Conservation (phyloP, 2,888 invertebrate genomes). For the Orthosia gracilis region DNA sequence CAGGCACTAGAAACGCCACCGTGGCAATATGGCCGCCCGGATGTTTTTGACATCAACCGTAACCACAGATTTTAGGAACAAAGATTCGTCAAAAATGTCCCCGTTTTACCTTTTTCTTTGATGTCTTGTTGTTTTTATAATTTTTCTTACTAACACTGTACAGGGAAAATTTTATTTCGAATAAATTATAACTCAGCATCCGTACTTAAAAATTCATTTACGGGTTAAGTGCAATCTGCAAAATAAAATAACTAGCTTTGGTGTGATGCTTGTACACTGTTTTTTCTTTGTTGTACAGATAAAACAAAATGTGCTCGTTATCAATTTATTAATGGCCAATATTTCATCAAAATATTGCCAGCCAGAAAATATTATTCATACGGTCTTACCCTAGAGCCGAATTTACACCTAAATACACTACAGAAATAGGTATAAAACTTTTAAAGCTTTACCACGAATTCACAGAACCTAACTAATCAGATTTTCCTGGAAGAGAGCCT, state of each 20-base stretch:
- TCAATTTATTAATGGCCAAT: conserved; percentile 27
- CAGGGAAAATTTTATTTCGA: conserved; percentile 15
- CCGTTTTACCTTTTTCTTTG: conserved; percentile 54
- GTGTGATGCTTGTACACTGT: not conserved
- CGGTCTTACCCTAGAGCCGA: too few species aligned
- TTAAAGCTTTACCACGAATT: too few species aligned
- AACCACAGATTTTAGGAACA: conserved; percentile 34
- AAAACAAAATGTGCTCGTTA: conserved; percentile 4
- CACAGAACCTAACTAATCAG: not conserved
- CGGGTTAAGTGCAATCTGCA: not conserved
- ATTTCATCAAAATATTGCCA: conserved; percentile 24
- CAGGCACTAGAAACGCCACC: conserved; percentile 58
- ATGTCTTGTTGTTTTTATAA: conserved; percentile 52
- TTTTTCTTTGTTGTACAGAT: not conserved
- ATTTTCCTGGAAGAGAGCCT: not conserved
- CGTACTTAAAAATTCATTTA: conserved; percentile 45
- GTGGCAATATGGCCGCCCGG: conserved; percentile 63
- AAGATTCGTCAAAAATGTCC: conserved; percentile 40
- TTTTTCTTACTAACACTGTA: conserved; percentile 26
- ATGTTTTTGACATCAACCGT: conserved; percentile 66
- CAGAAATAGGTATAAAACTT: too few species aligned
- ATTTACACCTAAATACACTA: too few species aligned
- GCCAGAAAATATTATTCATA: too few species aligned
- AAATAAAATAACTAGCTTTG: not conserved
- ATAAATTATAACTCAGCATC: conserved; percentile 33